phyloP scores from a whole-genome alignment of 2,797 vertebrate species.

The Sciaenops ocellatus region DNA sequence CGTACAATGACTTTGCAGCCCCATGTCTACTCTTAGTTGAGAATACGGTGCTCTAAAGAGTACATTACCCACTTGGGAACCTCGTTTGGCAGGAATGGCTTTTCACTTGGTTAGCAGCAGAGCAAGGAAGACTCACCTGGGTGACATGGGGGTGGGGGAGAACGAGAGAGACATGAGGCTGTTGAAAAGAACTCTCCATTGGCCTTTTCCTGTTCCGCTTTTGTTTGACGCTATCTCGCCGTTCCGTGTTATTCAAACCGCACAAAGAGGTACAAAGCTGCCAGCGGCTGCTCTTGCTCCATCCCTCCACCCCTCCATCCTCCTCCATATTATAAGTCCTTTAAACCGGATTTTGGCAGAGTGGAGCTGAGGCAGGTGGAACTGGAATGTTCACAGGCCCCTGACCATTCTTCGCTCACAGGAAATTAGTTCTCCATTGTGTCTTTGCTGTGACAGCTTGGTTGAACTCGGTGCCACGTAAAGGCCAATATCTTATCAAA shows the following conservation, averaged over 20 bases:
- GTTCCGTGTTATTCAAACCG: slow-evolving; percentile 75
- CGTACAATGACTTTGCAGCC: slow-evolving; percentile 31
- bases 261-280: slow-evolving; percentile 82
- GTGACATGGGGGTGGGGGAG: slow-evolving; percentile 32
- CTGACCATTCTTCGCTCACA: slow-evolving; percentile 56
- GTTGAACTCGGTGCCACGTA: slow-evolving; percentile 49
- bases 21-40: slow-evolving; percentile 43
- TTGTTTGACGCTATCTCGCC: slow-evolving; percentile 78
- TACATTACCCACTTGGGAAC: slow-evolving; percentile 65
- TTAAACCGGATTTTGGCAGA: slow-evolving; percentile 71
- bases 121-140: slow-evolving; percentile 57
- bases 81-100: slow-evolving; percentile 41
- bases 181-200: slow-evolving; percentile 72
- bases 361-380: slow-evolving; percentile 68
- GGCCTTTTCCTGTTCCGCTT: slow-evolving; percentile 79
- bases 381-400: slow-evolving; percentile 61
- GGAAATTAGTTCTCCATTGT: slow-evolving; percentile 76
- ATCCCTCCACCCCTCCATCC: slow-evolving; percentile 35
- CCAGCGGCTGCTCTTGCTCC: slow-evolving; percentile 44
- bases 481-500: slow-evolving; percentile 64
- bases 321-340: slow-evolving; percentile 71
- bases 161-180: slow-evolving; percentile 32
- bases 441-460: slow-evolving; percentile 55
- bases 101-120: slow-evolving; percentile 59
- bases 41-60: slow-evolving; percentile 60